These are phyloP conservation scores for Drosophila azteca DNA, from an alignment of 1,140 invertebrate genomes.

Conservation along the genomic window DNA sequence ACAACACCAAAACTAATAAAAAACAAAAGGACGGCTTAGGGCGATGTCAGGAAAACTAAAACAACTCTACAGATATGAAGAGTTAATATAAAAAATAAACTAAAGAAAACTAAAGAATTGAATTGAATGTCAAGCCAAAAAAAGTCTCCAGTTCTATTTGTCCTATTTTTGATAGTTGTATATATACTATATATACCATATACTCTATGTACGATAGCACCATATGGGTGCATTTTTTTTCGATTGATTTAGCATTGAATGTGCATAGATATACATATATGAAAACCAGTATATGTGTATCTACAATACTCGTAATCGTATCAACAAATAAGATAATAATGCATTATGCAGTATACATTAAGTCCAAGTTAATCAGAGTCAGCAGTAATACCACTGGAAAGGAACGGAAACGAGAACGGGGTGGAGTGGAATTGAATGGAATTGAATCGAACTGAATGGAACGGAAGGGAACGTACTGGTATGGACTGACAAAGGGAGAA, in stretches of 20 bases:
- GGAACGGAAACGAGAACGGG: too few relatives aligned
- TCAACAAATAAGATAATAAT: slow-evolving; percentile 34
- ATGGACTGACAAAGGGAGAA: too few relatives aligned
- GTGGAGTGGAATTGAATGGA: too few relatives aligned
- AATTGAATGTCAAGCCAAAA: slow-evolving; percentile 10
- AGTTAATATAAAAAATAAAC: neutral
- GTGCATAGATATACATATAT: slow-evolving; percentile 44
- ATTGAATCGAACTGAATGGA: too few relatives aligned
- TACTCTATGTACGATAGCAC: slow-evolving; percentile 26
- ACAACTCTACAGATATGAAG: too few relatives aligned
- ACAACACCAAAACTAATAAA: neutral
- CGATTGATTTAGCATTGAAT: slow-evolving; percentile 58
- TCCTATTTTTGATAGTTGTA: slow-evolving; percentile 78
- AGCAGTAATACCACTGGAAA: neutral
- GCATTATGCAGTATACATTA: slow-evolving; percentile 15
- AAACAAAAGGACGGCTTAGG: too few relatives aligned
- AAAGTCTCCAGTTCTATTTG: slow-evolving; percentile 57
- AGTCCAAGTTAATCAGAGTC: neutral
- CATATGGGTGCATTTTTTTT: slow-evolving; percentile 45
- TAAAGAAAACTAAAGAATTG: neutral
- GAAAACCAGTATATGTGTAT: slow-evolving; percentile 13
- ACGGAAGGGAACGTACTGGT: too few relatives aligned
- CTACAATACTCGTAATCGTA: slow-evolving; percentile 2
- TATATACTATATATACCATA: slow-evolving; percentile 46
- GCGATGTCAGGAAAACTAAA: too few relatives aligned